A percentile compares a stretch with the other conserved stretches of the same genome.
Evolutionary conservation across 92 coral and sea anemone species (phyloP).

Genomic region (Bergia sp.): DNA sequence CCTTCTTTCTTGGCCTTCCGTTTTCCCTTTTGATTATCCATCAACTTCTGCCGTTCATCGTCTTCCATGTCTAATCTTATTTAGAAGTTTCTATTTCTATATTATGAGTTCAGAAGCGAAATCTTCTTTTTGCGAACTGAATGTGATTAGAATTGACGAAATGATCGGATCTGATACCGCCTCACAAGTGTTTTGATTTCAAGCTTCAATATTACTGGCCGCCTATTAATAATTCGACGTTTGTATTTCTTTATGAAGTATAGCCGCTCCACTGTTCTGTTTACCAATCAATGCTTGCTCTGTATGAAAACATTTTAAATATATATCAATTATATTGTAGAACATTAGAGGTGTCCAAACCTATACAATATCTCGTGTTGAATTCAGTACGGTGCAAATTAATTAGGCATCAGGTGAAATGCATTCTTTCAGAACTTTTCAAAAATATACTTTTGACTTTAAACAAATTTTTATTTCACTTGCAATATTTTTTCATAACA

Average conservation of each 20-base stretch:
- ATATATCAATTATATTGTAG: neutral
- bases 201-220: neutral
- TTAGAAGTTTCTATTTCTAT: neutral
- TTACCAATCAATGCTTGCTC: neutral
- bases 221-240: neutral
- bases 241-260: neutral
- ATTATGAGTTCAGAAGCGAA: neutral
- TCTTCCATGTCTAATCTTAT: neutral
- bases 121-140: neutral
- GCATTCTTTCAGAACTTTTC: no score
- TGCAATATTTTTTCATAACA: no score
- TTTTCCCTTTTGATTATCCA: neutral
- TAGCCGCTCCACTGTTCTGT: neutral
- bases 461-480: no score
- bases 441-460: no score
- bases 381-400: no score
- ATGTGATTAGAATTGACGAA: neutral
- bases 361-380: neutral
- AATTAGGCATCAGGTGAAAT: no score
- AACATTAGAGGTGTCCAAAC: neutral
- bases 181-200: neutral
- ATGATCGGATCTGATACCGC: neutral
- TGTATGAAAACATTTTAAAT: neutral
- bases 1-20: neutral
- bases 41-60: conserved; percentile 14